phyloP scores from a whole-genome alignment of 2,797 vertebrate species.

The Danio jaintianensis region DNA sequence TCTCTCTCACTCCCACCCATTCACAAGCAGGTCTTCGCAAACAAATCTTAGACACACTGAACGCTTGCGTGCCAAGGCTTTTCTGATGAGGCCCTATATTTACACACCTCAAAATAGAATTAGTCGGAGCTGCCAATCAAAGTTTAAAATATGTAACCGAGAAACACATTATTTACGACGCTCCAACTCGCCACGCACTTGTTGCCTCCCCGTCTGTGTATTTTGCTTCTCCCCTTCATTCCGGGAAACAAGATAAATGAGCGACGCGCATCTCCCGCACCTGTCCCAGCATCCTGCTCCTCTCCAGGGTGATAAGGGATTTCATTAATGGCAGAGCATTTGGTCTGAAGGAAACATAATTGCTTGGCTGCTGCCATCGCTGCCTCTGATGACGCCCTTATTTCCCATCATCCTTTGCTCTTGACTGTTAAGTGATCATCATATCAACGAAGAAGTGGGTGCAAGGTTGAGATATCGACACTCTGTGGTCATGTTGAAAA shows the following conservation, averaged over 20 bases:
- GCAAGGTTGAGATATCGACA: slow-evolving; percentile 85
- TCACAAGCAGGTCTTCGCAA: slow-evolving; percentile 36
- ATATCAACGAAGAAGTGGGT: slow-evolving; percentile 81
- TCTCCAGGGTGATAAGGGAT: slow-evolving; percentile 81
- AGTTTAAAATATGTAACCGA: slow-evolving; percentile 62
- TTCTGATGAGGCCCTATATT: slow-evolving; percentile 60
- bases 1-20: slow-evolving; percentile 27
- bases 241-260: slow-evolving; percentile 82
- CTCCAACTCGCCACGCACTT: slow-evolving; percentile 71
- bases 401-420: slow-evolving; percentile 82
- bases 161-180: slow-evolving; percentile 61
- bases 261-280: slow-evolving; percentile 80
- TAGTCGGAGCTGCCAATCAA: slow-evolving; percentile 63
- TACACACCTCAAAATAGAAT: slow-evolving; percentile 65
- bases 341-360: slow-evolving; percentile 84
- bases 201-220: slow-evolving; percentile 72
- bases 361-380: slow-evolving; percentile 82
- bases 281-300: slow-evolving; percentile 79
- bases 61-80: slow-evolving; percentile 41
- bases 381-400: slow-evolving; percentile 78
- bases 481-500: slow-evolving; percentile 75
- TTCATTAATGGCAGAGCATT: slow-evolving; percentile 84
- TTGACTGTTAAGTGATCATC: slow-evolving; percentile 86
- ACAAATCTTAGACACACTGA: slow-evolving; percentile 60
- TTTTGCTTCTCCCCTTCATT: slow-evolving; percentile 73